Evolutionary conservation across 2,113 vertebrate genomes (phyloP).

Genomic region (Sisor rabdophorus): DNA sequence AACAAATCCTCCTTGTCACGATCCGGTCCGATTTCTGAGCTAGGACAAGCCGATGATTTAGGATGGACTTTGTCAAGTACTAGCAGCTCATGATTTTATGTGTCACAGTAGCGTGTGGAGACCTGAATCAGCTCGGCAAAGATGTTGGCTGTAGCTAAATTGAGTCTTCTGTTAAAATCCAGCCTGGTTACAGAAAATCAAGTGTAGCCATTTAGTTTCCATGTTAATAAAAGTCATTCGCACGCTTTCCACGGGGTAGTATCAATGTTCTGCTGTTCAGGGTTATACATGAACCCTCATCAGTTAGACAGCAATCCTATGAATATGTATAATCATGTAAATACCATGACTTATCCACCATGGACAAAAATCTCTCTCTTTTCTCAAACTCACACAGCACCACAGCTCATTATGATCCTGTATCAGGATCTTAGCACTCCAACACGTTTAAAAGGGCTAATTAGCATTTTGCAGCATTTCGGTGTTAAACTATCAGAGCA

Average conservation of each 20-base stretch:
- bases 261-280: not conserved
- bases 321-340: not conserved
- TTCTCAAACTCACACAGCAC: too few species aligned
- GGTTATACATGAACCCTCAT: not conserved
- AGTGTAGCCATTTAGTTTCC: not conserved
- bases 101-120: not conserved
- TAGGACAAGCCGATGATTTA: not conserved
- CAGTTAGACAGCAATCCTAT: not conserved
- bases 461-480: not conserved
- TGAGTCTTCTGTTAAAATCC: not conserved
- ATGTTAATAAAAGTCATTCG: not conserved
- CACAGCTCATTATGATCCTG: not conserved
- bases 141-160: not conserved
- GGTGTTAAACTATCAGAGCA: not conserved
- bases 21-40: not conserved
- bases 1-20: slow-evolving; percentile 5
- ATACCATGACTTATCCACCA: not conserved
- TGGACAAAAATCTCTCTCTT: not conserved
- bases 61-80: not conserved
- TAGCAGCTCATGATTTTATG: not conserved
- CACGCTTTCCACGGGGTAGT: not conserved
- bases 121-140: not conserved
- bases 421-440: not conserved
- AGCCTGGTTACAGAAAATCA: too few species aligned
- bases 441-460: slow-evolving; percentile 13